These are phyloP conservation scores for Pseudorasbora parva DNA, from an alignment of 2,113 vertebrate genomes.

Conservation along the genomic window DNA sequence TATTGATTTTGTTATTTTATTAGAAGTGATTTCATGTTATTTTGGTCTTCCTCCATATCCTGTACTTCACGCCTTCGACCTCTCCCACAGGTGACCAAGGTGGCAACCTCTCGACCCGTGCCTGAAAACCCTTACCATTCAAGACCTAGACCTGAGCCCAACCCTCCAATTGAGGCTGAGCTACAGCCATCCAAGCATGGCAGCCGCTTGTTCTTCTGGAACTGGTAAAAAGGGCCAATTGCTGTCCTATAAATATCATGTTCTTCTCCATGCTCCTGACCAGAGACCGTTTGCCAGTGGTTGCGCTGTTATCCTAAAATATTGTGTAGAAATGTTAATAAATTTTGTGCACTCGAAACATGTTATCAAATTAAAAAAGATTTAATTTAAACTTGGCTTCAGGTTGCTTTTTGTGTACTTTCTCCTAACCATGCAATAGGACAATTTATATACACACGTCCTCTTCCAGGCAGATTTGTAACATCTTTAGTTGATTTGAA, in stretches of 20 bases:
- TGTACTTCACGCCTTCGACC: not conserved
- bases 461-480: too few species aligned
- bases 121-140: slow-evolving; percentile 92
- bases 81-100: slow-evolving; percentile 89
- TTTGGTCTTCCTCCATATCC: not conserved
- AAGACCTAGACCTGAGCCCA: slow-evolving; percentile 86
- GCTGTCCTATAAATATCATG: not conserved
- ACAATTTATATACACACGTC: too few species aligned
- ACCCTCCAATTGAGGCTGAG: slow-evolving; percentile 77
- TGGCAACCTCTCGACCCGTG: slow-evolving; percentile 85
- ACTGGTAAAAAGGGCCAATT: slow-evolving; percentile 74
- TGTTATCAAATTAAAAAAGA: slow-evolving; percentile 49
- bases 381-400: slow-evolving; percentile 39
- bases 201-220: slow-evolving; percentile 90
- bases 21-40: not conserved
- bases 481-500: too few species aligned
- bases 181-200: slow-evolving; percentile 87
- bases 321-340: slow-evolving; percentile 47
- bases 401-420: not conserved
- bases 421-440: too few species aligned
- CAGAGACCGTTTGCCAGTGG: slow-evolving; percentile 16
- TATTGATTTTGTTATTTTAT: not conserved
- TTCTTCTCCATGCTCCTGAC: slow-evolving; percentile 8
- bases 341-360: slow-evolving; percentile 19
- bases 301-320: slow-evolving; percentile 20